Percentiles rank a stretch among this genome's conserved stretches.
Evolutionary conservation across 2,113 vertebrate species (phyloP).

Genomic region (Elaphurus davidianus): DNA sequence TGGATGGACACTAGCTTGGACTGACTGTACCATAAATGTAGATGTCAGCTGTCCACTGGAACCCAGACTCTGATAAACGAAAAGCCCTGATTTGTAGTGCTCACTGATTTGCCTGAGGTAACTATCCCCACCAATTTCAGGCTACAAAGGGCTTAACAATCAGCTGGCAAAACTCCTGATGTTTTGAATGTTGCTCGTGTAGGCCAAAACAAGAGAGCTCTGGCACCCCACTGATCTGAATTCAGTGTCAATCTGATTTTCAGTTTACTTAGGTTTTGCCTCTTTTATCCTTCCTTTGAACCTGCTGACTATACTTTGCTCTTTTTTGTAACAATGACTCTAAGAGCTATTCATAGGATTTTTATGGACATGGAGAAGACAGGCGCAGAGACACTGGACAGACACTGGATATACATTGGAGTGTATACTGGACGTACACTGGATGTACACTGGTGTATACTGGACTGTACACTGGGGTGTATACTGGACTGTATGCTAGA

Average conservation of each 20-base stretch:
- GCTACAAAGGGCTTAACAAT: neutral
- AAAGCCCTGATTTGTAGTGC: neutral
- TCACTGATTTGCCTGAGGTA: neutral
- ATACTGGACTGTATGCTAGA: neutral
- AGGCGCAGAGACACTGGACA: neutral
- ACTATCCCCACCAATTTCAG: neutral
- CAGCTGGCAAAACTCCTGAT: neutral
- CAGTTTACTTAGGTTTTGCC: neutral
- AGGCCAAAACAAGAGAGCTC: neutral
- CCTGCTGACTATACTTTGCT: neutral
- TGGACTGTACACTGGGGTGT: neutral
- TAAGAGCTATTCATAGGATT: neutral
- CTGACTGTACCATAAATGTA: neutral
- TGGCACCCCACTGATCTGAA: neutral
- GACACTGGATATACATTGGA: neutral
- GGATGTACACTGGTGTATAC: neutral
- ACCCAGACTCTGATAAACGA: neutral
- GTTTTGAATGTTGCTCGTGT: neutral
- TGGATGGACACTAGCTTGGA: neutral
- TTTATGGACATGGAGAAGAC: neutral
- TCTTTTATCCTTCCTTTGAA: neutral
- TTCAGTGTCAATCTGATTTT: neutral
- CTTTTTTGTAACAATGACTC: neutral
- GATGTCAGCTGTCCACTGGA: neutral
- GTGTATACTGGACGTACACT: neutral